Evolutionary conservation across 2,797 vertebrate species (phyloP).

Genomic region (Apodemus agrarius): DNA sequence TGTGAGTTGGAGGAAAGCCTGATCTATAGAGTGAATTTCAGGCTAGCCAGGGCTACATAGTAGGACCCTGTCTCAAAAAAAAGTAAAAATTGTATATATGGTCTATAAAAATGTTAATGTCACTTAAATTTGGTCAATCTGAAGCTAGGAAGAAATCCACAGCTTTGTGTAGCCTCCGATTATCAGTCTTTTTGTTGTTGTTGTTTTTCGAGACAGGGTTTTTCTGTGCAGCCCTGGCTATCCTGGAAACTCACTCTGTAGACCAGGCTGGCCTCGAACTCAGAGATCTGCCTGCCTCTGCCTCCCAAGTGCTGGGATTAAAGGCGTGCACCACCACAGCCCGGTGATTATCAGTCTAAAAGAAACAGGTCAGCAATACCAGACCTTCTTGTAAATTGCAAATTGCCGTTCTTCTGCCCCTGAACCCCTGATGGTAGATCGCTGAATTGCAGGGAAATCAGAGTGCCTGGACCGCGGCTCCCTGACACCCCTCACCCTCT

Average conservation of each 20-base stretch:
- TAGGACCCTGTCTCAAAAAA: not conserved
- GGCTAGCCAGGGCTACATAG: not conserved
- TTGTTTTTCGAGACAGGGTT: too few relatives aligned
- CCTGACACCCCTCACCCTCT: not conserved
- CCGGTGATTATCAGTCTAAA: not conserved
- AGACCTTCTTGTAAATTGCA: slow-evolving; percentile 20
- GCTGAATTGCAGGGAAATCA: slow-evolving; percentile 59
- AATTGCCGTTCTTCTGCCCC: not conserved
- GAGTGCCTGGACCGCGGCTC: not conserved
- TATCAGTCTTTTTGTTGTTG: not conserved
- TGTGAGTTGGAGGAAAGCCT: not conserved
- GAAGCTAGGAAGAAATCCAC: not conserved
- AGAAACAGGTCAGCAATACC: not conserved
- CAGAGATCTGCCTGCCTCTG: too few relatives aligned
- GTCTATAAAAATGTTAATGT: slow-evolving; percentile 5
- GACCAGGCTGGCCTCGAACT: too few relatives aligned
- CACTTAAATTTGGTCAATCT: slow-evolving; percentile 17
- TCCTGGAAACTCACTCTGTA: too few relatives aligned
- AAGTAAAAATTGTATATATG: not conserved
- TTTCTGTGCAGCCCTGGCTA: too few relatives aligned
- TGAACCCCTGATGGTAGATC: slow-evolving; percentile 34
- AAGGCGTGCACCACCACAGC: too few relatives aligned
- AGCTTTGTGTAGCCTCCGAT: not conserved
- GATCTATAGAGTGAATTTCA: not conserved
- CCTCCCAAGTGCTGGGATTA: too few relatives aligned